Evolutionary conservation across 2,113 vertebrate species (phyloP).

Genomic region (Nycticorax nycticorax): DNA sequence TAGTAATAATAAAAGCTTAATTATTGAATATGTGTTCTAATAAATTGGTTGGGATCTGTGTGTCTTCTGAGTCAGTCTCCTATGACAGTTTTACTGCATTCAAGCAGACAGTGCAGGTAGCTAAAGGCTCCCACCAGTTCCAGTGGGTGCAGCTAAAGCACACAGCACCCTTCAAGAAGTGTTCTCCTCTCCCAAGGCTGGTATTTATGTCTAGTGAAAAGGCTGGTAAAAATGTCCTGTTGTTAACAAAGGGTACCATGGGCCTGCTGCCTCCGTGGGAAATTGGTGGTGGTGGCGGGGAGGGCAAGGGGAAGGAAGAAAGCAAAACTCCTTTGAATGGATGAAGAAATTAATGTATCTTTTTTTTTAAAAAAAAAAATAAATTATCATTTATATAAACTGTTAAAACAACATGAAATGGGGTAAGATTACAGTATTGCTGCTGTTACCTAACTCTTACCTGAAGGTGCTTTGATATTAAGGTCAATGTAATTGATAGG

Average conservation of each 20-base stretch:
- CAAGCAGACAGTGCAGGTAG: neutral
- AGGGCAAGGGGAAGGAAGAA: neutral
- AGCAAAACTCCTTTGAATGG: neutral
- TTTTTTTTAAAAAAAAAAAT: neutral
- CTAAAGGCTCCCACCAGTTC: neutral
- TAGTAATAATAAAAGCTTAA: neutral
- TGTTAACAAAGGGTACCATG: neutral
- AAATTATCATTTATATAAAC: neutral
- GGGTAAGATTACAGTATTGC: neutral
- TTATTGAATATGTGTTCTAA: neutral
- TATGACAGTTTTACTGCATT: neutral
- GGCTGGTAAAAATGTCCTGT: neutral
- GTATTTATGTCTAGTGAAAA: neutral
- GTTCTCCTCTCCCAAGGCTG: neutral
- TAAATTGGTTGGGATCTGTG: neutral
- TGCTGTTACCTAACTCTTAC: conserved; percentile 4
- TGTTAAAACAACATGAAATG: neutral
- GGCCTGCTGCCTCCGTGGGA: neutral
- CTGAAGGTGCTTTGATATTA: neutral
- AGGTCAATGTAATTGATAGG: conserved; percentile 48
- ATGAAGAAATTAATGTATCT: neutral
- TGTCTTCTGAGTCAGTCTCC: neutral
- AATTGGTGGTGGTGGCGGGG: neutral
- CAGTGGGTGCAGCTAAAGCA: neutral
- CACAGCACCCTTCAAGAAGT: neutral